Percentiles rank a stretch among this genome's conserved stretches.
Evolutionary conservation across 2,888 invertebrate species (phyloP).

Genomic region (Microctonus aethiopoides): DNA sequence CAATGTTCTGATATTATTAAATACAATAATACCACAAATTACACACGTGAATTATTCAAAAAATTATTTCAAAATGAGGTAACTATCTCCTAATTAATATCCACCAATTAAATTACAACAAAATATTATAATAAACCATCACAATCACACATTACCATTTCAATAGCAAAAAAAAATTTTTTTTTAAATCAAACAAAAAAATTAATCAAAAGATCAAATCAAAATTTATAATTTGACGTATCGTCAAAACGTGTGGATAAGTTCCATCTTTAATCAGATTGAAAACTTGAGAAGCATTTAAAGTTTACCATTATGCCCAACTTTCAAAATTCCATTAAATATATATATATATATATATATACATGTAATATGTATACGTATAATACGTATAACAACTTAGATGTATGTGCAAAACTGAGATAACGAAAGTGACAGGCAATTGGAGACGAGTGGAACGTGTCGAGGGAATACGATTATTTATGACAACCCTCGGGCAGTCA

Average conservation of each 20-base stretch:
- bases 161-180: neutral
- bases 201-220: neutral
- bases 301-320: neutral
- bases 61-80: slow-evolving; percentile 79
- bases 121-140: slow-evolving; percentile 1
- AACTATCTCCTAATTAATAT: slow-evolving; percentile 52
- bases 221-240: neutral
- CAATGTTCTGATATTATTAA: slow-evolving; percentile 76
- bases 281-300: slow-evolving; percentile 1
- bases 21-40: slow-evolving; percentile 71
- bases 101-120: neutral
- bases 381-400: neutral
- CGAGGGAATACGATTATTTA: slow-evolving; percentile 21
- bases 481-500: slow-evolving; percentile 24
- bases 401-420: slow-evolving; percentile 23
- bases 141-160: slow-evolving; percentile 17
- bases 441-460: slow-evolving; percentile 19
- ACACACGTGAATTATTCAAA: slow-evolving; percentile 74
- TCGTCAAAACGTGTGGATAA: neutral
- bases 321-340: neutral
- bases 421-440: slow-evolving; percentile 28
- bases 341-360: neutral
- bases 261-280: neutral
- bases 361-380: slow-evolving; percentile 4
- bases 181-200: too few relatives aligned